phyloP scores from a whole-genome alignment of 2,888 invertebrate species.

The Chalcosyrphus nemorum region DNA sequence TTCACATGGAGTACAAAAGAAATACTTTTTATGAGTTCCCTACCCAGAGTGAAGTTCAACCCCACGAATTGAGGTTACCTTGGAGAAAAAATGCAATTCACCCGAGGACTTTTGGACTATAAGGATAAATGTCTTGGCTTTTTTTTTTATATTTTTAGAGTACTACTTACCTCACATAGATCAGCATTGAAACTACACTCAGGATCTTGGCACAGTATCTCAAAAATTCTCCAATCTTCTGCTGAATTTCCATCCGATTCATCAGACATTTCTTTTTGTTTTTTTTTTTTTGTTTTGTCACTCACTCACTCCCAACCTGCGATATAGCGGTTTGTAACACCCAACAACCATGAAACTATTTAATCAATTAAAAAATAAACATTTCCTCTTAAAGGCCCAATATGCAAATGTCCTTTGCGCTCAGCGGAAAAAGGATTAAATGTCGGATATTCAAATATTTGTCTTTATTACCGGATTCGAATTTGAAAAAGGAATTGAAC shows the following conservation, averaged over 20 bases:
- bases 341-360: slow-evolving; percentile 44
- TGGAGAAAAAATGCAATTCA: slow-evolving; percentile 65
- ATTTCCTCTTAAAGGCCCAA: slow-evolving; percentile 16
- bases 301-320: background rate
- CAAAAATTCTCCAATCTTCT: slow-evolving; percentile 90
- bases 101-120: background rate
- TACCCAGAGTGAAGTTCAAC: slow-evolving; percentile 59
- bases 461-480: background rate
- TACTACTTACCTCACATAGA: slow-evolving; percentile 38
- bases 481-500: slow-evolving; percentile 15
- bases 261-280: background rate
- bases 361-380: slow-evolving; percentile 60
- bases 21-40: no score
- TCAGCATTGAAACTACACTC: background rate
- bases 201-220: slow-evolving; percentile 84
- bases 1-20: slow-evolving; percentile 77
- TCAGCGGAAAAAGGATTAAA: slow-evolving; percentile 33
- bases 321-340: background rate
- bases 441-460: slow-evolving; percentile 34
- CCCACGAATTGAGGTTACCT: slow-evolving; percentile 74
- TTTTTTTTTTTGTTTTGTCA: slow-evolving; percentile 24
- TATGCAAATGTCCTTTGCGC: slow-evolving; percentile 57
- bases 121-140: no score
- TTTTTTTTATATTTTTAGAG: background rate
- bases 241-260: slow-evolving; percentile 82